Base-by-base conservation (phyloP, 2,113 vertebrate species). In the Phalacrocorax brasilianus region DNA sequence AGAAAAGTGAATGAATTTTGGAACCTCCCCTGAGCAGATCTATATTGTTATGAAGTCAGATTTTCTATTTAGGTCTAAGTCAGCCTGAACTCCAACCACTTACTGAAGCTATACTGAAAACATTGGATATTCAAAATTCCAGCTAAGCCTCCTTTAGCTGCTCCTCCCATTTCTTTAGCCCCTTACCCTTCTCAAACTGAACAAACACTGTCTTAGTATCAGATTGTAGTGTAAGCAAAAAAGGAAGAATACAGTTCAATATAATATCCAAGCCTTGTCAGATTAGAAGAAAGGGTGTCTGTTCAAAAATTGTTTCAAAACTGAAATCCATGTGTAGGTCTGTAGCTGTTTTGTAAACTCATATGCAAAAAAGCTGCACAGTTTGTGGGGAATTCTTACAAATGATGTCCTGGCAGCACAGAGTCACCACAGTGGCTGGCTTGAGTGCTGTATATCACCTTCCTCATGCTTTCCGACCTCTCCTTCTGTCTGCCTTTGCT, bases 291-390 rank as follows among this genome's bases (percentile, higher is more conserved):
- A 63, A 4, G 2, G 0, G 0, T 87, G 14, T 19, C 14, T 72
- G 0, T 72, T 61, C 11, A 66, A 72, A 77, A 68, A 38, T 20
- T 44, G 3, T 56, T 89, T 83, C 21, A 49, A 40, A 81, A 67
- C 28, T 59, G 28, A 38, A 73, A 56, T 1, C 33, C 1, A 0
- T 32, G 3, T 38, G 5, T 52, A 42, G 4, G 3, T 45, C 28
- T 76, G 27, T 4, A 1, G 8, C n/a, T 83, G 11, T 14, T 32
- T 77, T 52, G 52, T 40, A 56, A 70, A 88, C 6, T 42, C 9
- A 13, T 14, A 7, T 8, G 2, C 1, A 3, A 42, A 55, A 49
- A 8, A 50, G 20, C 14, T 52, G 3, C 38, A 8, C 28, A 32
- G 20, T 63, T 59, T 59, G 30, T 33, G 16, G 14, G 10, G 5